A percentile compares a stretch with the other conserved stretches of the same genome.
These are phyloP conservation scores for Phengaris alcon DNA, from an alignment of 2,888 invertebrate genomes.

Conservation along the genomic window DNA sequence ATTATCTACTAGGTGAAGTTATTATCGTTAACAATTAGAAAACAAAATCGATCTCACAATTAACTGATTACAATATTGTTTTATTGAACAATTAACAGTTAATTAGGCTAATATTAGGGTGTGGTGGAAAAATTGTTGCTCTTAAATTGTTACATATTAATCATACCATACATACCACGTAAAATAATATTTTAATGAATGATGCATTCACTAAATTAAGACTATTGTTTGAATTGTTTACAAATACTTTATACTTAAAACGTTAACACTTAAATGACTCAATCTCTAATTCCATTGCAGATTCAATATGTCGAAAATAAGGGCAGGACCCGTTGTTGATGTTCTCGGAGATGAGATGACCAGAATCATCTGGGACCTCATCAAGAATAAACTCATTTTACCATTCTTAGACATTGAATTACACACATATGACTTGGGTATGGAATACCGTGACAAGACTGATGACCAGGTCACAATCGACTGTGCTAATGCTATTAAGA, in stretches of 20 bases:
- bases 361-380: conserved; percentile 98
- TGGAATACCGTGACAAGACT: conserved; percentile 96
- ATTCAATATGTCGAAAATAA: conserved; percentile 81
- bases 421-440: conserved; percentile 95
- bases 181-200: neutral
- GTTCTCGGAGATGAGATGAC: conserved; percentile 98
- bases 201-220: neutral
- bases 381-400: conserved; percentile 97
- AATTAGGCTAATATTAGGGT: neutral
- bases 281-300: conserved; percentile 4
- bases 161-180: neutral
- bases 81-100: neutral
- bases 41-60: too few species aligned
- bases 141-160: neutral
- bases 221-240: neutral
- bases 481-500: conserved; percentile 96
- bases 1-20: too few species aligned
- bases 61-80: neutral
- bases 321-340: conserved; percentile 93
- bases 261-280: neutral
- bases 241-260: neutral
- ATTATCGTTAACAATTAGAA: too few species aligned
- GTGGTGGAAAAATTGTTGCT: neutral
- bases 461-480: conserved; percentile 97
- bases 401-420: conserved; percentile 97